phyloP scores from a whole-genome alignment of 2,113 vertebrate species.

The Sarotherodon lohbergeri region DNA sequence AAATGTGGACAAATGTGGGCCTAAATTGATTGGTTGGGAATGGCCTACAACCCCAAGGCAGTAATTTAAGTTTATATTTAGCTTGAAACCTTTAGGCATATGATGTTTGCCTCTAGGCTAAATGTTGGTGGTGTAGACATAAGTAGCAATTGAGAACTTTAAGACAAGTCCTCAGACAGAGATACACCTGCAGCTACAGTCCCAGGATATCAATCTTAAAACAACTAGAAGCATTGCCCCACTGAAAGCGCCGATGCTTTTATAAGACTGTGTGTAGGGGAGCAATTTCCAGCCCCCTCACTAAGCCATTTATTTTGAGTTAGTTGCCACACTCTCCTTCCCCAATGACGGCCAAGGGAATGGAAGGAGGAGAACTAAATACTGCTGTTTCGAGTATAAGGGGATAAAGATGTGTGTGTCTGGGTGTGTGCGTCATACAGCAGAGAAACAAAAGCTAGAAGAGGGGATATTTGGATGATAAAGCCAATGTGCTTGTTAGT shows the following conservation, averaged over 20 bases:
- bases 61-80: not conserved
- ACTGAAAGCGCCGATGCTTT: not conserved
- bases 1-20: not conserved
- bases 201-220: not conserved
- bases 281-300: not conserved
- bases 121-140: not conserved
- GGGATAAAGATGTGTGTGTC: not conserved
- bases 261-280: not conserved
- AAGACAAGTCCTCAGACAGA: not conserved
- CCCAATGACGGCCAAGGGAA: slow-evolving; percentile 18
- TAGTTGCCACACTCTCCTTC: not conserved
- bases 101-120: not conserved
- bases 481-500: slow-evolving; percentile 36
- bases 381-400: not conserved
- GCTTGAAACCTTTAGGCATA: not conserved
- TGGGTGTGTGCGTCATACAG: not conserved
- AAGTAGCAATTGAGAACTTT: not conserved
- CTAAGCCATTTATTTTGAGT: slow-evolving; percentile 5
- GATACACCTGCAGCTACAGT: not conserved
- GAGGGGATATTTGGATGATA: slow-evolving; percentile 11
- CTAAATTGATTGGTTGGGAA: not conserved
- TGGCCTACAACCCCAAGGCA: not conserved
- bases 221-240: not conserved
- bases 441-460: not conserved
- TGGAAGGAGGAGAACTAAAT: not conserved